Evolutionary conservation across 2,797 vertebrate genomes (phyloP), one percentile per base, ranked within the genome.

Genomic region (Heliangelus exortis): DNA sequence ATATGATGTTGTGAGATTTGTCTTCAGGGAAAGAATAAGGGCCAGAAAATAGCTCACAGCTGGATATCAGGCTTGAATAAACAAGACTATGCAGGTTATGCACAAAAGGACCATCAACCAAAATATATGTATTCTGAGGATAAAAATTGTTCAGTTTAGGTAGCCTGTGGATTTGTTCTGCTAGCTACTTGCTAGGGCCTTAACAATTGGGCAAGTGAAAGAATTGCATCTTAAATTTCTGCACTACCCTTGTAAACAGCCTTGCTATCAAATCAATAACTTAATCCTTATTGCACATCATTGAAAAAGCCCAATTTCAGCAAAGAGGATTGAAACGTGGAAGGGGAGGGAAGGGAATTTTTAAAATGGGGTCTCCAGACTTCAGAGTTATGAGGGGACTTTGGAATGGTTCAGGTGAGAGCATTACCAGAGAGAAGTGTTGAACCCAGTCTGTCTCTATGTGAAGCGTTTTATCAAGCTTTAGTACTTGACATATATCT

Each of bases 321-420:
- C 45, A 50, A 69, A 83, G 39, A 41, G 39, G 39, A 41, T 41
- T 69, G 13, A 80, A 63, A 77, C 10, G 7, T 36, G 53, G 16
- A 21, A 48, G 36, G 69, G 62, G 51, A 53, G 58, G 16, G 45
- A 9, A 4, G 84, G 41, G 29, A 75, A 36, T 36, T 36, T 36
- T 36, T 8, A 36, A 36, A 36, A 36, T 36, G 34, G 34, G 14
- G 2, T 66, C 47, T 68, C 50, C 23, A 50, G 54, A 31, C 47
- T 48, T 78, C 68, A 69, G 89, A 84, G 58, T 82, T 55, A 34
- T 59, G n/a, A 94, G 54, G 34, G 34, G 45, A 34, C 48, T 96
- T 89, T 73, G 89, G 86, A 97, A 93, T 93, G 89, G 91, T 89
- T 97, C 91, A 82, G 89, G 84, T 85, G 76, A 95, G 31, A 96